Evolutionary conservation across 2,797 vertebrate species (phyloP).

Genomic region (Holocentrus rufus): DNA sequence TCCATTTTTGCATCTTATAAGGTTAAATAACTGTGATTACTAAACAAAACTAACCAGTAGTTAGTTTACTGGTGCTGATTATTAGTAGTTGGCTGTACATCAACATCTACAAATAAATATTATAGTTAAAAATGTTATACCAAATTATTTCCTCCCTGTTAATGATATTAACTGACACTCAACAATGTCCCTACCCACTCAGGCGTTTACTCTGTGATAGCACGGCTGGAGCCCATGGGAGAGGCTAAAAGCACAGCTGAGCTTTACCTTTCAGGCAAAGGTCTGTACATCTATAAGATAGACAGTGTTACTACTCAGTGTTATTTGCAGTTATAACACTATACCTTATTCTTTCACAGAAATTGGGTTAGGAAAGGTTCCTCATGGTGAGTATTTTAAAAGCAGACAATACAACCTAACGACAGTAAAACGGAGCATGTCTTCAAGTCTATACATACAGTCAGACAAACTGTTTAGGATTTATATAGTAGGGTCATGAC

Average conservation of each 20-base stretch:
- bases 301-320: conserved; percentile 3
- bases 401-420: conserved; percentile 53
- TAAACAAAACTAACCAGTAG: not conserved
- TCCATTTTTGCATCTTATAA: no score
- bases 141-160: not conserved
- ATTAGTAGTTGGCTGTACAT: not conserved
- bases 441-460: conserved; percentile 6
- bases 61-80: not conserved
- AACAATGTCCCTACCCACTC: conserved; percentile 51
- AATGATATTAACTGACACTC: conserved; percentile 18
- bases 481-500: no score
- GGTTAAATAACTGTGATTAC: not conserved
- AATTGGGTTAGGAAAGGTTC: conserved; percentile 87
- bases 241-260: conserved; percentile 94
- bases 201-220: conserved; percentile 94
- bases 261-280: conserved; percentile 92
- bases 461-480: no score
- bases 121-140: not conserved
- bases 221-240: conserved; percentile 89
- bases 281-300: conserved; percentile 72
- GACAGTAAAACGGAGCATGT: conserved; percentile 20
- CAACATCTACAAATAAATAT: not conserved
- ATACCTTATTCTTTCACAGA: conserved; percentile 84
- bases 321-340: conserved; percentile 37
- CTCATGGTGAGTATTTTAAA: conserved; percentile 87